Base-by-base conservation (phyloP, 2,888 invertebrate genomes). In the Diploptera punctata region DNA sequence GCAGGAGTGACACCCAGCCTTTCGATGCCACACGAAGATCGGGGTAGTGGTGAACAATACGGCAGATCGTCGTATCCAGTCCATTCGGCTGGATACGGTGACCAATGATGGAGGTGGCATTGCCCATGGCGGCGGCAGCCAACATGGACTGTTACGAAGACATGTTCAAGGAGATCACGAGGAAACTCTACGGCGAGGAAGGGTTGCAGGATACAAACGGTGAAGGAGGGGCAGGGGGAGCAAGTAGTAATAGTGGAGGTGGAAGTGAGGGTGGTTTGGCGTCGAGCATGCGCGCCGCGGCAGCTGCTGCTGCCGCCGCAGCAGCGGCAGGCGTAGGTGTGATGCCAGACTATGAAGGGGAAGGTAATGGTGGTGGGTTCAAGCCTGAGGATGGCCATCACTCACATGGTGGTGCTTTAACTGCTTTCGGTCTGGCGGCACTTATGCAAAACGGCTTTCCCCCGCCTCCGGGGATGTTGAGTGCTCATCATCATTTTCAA, bases 91-190 rank as follows among this genome's bases (percentile, higher is more conserved):
- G 65, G 47, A 16, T 44, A 65, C 65, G 65, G 65, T 65, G 65
- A 65, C 43, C 71, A 74, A 73, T 78, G 77, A 77, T 84, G 84
- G 84, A 84, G 81, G 83, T 83, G 80, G 82, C 84, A 79, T 87
- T 87, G 87, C 88, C 88, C 81, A 43, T 67, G 72, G 60, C 70
- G 52, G 61, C 73, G 38, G 71, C 75, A 89, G 90, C 83, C 83
- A 86, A 85, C 83, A 86, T 85, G 82, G 87, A 87, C 84, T 87
- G 86, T 82, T 90, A 93, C 85, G 93, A 93, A 84, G 93, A 93
- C 81, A 93, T 93, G 91, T 93, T 93, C 83, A 95, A 95, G 84
- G 95, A 95, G 88, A 95, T 95, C 81, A 95, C 95, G 76, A 90
- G 94, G 83, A 95, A 95, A 86, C 87, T 95, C 77, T 95, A 95